Conservation (phyloP, 92 coral and sea anemone species). For the Zoanthus gigantus region DNA sequence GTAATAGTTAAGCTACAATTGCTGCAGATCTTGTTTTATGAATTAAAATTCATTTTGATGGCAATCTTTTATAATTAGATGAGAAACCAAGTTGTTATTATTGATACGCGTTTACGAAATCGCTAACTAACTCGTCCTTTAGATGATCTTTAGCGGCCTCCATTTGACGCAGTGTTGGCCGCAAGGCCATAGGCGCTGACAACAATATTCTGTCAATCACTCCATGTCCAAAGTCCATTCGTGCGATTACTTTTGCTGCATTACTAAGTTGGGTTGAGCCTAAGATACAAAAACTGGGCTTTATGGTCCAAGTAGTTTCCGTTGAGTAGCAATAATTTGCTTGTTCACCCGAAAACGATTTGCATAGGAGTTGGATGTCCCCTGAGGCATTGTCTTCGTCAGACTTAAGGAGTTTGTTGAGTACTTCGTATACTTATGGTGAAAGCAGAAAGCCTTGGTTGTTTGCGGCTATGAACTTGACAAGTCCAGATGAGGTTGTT, state of each 20-base stretch:
- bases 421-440: constrained; percentile 44
- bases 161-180: constrained; percentile 23
- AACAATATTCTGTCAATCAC: constrained; percentile 56
- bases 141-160: not conserved
- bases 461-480: constrained; percentile 41
- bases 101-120: constrained; percentile 18
- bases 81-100: not conserved
- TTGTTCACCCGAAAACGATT: constrained; percentile 59
- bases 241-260: constrained; percentile 37
- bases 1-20: too few relatives aligned
- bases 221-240: constrained; percentile 59
- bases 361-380: constrained; percentile 38
- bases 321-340: constrained; percentile 54
- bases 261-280: constrained; percentile 54
- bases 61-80: not conserved
- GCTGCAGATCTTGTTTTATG: too few relatives aligned
- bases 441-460: constrained; percentile 39
- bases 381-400: constrained; percentile 57
- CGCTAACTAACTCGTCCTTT: constrained; percentile 22
- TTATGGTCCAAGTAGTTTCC: constrained; percentile 37
- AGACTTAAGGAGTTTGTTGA: constrained; percentile 43
- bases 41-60: not conserved
- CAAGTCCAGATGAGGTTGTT: constrained; percentile 47
- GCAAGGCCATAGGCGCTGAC: constrained; percentile 37
- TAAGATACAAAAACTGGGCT: constrained; percentile 43